A percentile compares a stretch with the other conserved stretches of the same genome.
phyloP scores from a whole-genome alignment of 2,113 vertebrate species.

The Bos taurus region DNA sequence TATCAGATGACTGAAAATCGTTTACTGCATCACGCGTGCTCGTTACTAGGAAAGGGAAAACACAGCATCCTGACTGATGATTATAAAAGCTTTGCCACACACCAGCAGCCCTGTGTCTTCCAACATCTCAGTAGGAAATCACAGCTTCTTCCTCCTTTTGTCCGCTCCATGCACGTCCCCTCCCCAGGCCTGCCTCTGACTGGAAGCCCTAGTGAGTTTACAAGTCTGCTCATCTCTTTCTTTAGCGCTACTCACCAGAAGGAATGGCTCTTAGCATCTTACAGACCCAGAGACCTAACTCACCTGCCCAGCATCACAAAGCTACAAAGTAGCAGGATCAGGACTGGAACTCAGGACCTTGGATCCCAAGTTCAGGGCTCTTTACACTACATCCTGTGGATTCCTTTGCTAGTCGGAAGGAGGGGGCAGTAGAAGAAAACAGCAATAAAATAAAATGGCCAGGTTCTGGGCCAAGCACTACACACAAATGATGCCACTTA shows the following conservation, averaged over 20 bases:
- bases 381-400: background rate
- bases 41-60: background rate
- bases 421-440: background rate
- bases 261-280: background rate
- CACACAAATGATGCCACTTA: background rate
- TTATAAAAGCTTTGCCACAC: background rate
- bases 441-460: background rate
- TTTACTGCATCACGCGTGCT: background rate
- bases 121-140: background rate
- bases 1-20: background rate
- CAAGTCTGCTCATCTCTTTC: background rate
- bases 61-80: background rate
- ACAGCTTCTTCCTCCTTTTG: background rate
- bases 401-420: background rate
- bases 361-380: background rate
- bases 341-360: background rate
- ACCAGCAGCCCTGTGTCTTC: background rate
- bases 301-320: background rate
- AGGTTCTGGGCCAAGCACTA: background rate
- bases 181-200: background rate
- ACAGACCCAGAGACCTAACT: background rate
- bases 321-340: background rate
- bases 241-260: background rate
- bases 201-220: background rate
- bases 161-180: background rate